Percentiles rank a stretch among this genome's conserved stretches.
Evolutionary conservation across 2,888 invertebrate genomes (phyloP).

Genomic region (Lingula anatina): DNA sequence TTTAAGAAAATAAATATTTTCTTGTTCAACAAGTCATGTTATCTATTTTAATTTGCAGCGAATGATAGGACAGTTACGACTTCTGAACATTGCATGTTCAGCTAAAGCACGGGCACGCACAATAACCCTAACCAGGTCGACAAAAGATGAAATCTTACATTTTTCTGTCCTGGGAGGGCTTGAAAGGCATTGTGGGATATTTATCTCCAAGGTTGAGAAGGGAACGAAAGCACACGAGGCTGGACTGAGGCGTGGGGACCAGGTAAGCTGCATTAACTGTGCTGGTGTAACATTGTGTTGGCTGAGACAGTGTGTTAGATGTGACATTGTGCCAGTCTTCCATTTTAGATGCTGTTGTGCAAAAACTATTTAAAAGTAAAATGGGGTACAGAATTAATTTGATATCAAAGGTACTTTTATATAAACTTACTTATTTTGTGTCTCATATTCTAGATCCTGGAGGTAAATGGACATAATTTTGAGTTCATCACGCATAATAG

Average conservation of each 20-base stretch:
- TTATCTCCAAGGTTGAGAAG: slow-evolving; percentile 88
- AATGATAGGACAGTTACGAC: slow-evolving; percentile 65
- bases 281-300: no score
- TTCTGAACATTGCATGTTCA: slow-evolving; percentile 90
- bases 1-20: no score
- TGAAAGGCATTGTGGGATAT: slow-evolving; percentile 88
- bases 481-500: slow-evolving; percentile 85
- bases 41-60: no score
- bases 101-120: slow-evolving; percentile 91
- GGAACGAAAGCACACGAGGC: slow-evolving; percentile 92
- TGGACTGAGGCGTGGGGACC: slow-evolving; percentile 93
- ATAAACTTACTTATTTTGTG: no score
- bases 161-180: slow-evolving; percentile 92
- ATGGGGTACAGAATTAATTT: no score
- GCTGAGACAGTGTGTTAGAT: no score
- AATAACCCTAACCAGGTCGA: slow-evolving; percentile 85
- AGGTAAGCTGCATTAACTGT: slow-evolving; percentile 55
- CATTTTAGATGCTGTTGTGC: no score
- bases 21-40: no score
- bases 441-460: slow-evolving; percentile 68
- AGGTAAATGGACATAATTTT: slow-evolving; percentile 96
- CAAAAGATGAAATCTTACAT: slow-evolving; percentile 83
- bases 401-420: no score
- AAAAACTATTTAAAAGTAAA: no score
- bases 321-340: no score